These are phyloP conservation scores for Ophion ellenae DNA, from an alignment of 2,888 invertebrate genomes.

Conservation along the genomic window DNA sequence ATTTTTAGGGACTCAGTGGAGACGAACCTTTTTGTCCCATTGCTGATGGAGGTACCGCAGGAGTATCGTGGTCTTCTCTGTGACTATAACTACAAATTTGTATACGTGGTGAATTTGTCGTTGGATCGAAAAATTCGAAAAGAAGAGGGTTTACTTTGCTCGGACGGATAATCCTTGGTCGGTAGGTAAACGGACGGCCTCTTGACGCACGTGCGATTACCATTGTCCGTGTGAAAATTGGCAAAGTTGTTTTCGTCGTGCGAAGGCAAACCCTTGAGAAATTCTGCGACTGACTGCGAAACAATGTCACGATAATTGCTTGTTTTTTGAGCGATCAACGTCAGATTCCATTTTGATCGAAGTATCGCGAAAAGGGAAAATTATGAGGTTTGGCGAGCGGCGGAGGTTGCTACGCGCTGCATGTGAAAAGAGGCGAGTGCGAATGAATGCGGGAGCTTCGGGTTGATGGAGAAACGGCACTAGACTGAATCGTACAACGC, in stretches of 20 bases:
- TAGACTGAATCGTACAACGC: background rate
- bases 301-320: background rate
- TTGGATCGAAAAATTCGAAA: conserved; percentile 23
- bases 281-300: conserved; percentile 92
- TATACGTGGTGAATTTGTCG: background rate
- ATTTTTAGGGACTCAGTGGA: background rate
- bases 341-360: too few relatives aligned
- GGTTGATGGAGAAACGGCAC: background rate
- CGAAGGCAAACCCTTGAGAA: conserved; percentile 95
- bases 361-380: too few relatives aligned
- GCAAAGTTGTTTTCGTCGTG: conserved; percentile 96
- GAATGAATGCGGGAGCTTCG: background rate
- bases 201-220: conserved; percentile 92
- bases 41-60: conserved; percentile 97
- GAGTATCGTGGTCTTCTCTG: conserved; percentile 97
- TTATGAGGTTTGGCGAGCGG: too few relatives aligned
- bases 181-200: conserved; percentile 96
- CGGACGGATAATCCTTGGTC: conserved; percentile 96
- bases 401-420: too few relatives aligned
- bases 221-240: conserved; percentile 94
- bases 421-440: background rate
- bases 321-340: background rate
- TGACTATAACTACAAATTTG: conserved; percentile 91
- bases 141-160: conserved; percentile 90
- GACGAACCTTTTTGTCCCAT: conserved; percentile 94